These are phyloP conservation scores for Synergus japonicus DNA, from an alignment of 2,888 invertebrate genomes.

Conservation along the genomic window DNA sequence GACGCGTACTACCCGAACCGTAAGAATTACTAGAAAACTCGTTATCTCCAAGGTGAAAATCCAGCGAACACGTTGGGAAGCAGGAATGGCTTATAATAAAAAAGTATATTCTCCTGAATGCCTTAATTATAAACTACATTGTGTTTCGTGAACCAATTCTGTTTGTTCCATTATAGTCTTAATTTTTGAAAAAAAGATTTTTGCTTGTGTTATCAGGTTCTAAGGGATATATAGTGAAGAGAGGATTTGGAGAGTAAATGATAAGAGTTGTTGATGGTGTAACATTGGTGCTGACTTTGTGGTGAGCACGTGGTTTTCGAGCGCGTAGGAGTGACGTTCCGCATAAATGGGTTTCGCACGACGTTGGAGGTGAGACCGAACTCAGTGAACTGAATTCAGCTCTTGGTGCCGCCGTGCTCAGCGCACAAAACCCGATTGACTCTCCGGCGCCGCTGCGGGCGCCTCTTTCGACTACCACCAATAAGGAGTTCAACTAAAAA, in stretches of 20 bases:
- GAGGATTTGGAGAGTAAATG: background rate
- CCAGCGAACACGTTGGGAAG: conserved; percentile 36
- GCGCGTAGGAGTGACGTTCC: conserved; percentile 33
- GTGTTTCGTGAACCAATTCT: too few relatives aligned
- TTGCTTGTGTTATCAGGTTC: background rate
- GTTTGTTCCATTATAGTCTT: background rate
- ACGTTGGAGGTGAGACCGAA: conserved; percentile 64
- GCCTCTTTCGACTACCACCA: conserved; percentile 42
- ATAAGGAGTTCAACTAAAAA: background rate
- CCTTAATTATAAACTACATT: too few relatives aligned
- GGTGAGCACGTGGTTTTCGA: conserved; percentile 47
- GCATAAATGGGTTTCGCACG: conserved; percentile 51
- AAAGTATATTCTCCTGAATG: background rate
- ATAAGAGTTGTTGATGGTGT: background rate
- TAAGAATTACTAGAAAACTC: conserved; percentile 38
- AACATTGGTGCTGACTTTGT: conserved; percentile 23
- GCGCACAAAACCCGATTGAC: conserved; percentile 61
- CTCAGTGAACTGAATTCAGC: conserved; percentile 69
- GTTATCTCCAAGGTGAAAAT: conserved; percentile 50
- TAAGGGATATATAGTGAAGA: background rate
- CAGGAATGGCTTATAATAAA: background rate
- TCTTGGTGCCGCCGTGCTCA: conserved; percentile 55
- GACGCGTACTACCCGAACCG: conserved; percentile 14
- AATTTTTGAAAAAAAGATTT: background rate
- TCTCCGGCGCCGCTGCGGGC: conserved; percentile 55